Conservation (phyloP, 2,797 vertebrate genomes). For the Schizothorax lantsangensis region DNA sequence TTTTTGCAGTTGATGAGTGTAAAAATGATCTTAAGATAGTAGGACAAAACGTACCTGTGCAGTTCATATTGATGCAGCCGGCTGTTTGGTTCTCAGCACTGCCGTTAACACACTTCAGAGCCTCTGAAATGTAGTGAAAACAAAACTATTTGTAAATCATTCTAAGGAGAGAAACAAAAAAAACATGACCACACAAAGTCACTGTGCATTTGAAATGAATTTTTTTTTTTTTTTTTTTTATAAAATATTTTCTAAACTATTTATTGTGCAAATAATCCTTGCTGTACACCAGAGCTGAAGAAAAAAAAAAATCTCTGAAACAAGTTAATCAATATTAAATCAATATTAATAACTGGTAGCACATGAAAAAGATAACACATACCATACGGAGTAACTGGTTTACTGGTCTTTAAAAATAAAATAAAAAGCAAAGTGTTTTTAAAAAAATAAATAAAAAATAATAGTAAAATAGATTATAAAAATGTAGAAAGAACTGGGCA, state of each 20-base stretch:
- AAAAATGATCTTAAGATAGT: not conserved
- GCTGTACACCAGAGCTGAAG: not conserved
- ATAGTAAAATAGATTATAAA: not conserved
- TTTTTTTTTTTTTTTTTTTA: too few species aligned
- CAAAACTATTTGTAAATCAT: not conserved
- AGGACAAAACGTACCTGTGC: conserved; percentile 65
- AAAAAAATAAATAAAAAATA: too few species aligned
- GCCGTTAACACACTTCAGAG: conserved; percentile 21
- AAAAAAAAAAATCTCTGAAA: not conserved
- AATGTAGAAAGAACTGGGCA: not conserved
- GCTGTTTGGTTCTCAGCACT: rapidly evolving
- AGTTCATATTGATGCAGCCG: conserved; percentile 55
- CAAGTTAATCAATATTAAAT: not conserved
- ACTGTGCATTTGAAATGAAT: not conserved
- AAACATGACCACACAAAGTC: not conserved
- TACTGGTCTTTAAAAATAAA: not conserved
- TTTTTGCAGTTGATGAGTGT: not conserved
- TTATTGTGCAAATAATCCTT: not conserved
- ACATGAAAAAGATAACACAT: not conserved
- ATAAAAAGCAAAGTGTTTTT: not conserved
- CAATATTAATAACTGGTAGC: not conserved
- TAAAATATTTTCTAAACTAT: not conserved
- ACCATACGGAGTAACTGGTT: not conserved
- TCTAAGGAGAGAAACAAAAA: conserved; percentile 49
- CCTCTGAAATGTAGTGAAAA: rapidly evolving